Conservation (phyloP, 2,888 invertebrate genomes). For the Cecidostiba fungosa region DNA sequence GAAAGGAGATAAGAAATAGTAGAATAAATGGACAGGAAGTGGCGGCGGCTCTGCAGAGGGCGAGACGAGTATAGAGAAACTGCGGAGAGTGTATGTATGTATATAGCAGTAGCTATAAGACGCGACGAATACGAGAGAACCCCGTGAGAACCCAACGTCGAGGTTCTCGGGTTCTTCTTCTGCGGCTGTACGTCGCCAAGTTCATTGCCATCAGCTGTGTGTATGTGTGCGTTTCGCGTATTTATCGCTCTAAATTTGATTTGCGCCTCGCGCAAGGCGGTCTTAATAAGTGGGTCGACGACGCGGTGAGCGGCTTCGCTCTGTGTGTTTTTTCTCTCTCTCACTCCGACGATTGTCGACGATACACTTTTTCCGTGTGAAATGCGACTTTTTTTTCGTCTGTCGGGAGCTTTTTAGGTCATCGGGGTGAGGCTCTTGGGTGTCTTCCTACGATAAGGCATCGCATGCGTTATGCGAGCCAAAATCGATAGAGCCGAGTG, state of each 20-base stretch:
- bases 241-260: constrained; percentile 33
- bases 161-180: not conserved
- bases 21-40: constrained; percentile 60
- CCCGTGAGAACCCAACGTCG: constrained; percentile 53
- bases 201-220: constrained; percentile 47
- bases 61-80: not conserved
- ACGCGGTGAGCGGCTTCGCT: not conserved
- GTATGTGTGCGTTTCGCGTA: not conserved
- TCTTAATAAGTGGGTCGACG: constrained; percentile 16
- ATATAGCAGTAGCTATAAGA: not conserved
- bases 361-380: constrained; percentile 1
- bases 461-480: not conserved
- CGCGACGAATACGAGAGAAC: not conserved
- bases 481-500: not conserved
- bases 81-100: not conserved
- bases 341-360: not conserved
- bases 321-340: not conserved
- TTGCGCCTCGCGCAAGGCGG: constrained; percentile 1
- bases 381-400: not conserved
- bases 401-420: not conserved
- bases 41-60: constrained; percentile 8
- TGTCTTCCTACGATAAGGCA: not conserved
- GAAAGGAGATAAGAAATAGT: constrained; percentile 60
- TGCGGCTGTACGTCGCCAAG: constrained; percentile 24
- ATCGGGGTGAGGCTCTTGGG: not conserved